Conservation (phyloP, 2,888 invertebrate species). For the Pandemis cinnamomeana region DNA sequence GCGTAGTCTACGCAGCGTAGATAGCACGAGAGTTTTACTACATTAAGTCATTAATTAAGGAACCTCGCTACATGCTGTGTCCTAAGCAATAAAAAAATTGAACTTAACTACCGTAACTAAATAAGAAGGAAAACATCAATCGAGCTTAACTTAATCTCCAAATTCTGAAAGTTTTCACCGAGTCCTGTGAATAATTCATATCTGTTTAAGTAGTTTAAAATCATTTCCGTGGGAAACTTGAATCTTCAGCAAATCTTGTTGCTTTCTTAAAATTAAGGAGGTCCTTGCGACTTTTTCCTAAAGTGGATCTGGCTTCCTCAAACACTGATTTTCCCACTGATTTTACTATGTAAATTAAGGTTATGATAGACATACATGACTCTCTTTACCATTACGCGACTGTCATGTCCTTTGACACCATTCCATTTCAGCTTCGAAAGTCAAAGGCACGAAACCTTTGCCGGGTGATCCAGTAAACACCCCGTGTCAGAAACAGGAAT, state of each 20-base stretch:
- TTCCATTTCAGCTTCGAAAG: background rate
- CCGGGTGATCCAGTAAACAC: background rate
- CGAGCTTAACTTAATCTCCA: background rate
- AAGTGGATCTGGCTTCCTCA: background rate
- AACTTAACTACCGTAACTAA: background rate
- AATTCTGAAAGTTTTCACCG: background rate
- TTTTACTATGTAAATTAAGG: background rate
- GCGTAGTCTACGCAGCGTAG: too few species aligned
- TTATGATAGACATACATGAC: background rate
- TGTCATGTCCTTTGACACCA: background rate
- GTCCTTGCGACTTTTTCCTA: background rate
- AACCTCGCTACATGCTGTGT: background rate
- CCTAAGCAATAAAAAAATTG: background rate
- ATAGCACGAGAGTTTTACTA: background rate
- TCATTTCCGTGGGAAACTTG: conserved; percentile 9
- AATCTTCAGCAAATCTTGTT: conserved; percentile 18
- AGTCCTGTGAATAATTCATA: conserved; percentile 10
- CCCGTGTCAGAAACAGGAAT: conserved; percentile 13
- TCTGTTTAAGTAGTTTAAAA: conserved; percentile 4
- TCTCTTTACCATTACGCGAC: background rate
- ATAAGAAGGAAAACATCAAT: background rate
- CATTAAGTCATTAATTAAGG: background rate
- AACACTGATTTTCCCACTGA: background rate
- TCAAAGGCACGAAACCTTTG: background rate
- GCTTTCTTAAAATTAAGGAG: conserved; percentile 24